phyloP scores from a whole-genome alignment of 2,797 vertebrate species.

The Linurgus olivaceus region DNA sequence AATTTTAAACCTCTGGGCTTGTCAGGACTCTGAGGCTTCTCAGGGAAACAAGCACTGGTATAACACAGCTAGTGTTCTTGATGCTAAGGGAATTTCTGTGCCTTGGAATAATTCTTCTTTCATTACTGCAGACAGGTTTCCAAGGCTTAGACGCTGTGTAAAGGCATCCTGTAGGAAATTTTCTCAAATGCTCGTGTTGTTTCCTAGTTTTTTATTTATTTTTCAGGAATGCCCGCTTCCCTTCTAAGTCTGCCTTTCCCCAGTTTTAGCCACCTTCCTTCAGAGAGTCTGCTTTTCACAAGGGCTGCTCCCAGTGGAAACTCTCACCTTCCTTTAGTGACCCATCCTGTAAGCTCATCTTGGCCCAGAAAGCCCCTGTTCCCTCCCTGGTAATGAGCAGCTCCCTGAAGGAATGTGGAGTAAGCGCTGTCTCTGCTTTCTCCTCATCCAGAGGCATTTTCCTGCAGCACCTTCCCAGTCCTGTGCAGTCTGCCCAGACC shows the following conservation, averaged over 20 bases:
- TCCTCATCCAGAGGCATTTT: background rate
- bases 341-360: background rate
- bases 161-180: constrained; percentile 39
- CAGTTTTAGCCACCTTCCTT: background rate
- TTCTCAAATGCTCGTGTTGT: constrained; percentile 17
- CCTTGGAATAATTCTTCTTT: constrained; percentile 59
- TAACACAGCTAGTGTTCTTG: constrained; percentile 30
- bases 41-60: constrained; percentile 34
- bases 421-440: background rate
- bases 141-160: constrained; percentile 4
- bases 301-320: background rate
- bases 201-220: constrained; percentile 43
- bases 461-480: background rate
- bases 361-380: background rate
- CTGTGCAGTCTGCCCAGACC: background rate
- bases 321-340: background rate
- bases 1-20: constrained; percentile 59
- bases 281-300: background rate
- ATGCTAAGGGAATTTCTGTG: constrained; percentile 58
- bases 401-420: background rate
- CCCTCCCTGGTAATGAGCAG: background rate
- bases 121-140: constrained; percentile 42
- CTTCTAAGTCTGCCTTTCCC: background rate
- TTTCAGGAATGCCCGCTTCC: background rate
- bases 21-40: constrained; percentile 42